A percentile compares a stretch with the other conserved stretches of the same genome.
phyloP scores from a whole-genome alignment of 2,888 invertebrate species.

The Pristionchus maxplancki region DNA sequence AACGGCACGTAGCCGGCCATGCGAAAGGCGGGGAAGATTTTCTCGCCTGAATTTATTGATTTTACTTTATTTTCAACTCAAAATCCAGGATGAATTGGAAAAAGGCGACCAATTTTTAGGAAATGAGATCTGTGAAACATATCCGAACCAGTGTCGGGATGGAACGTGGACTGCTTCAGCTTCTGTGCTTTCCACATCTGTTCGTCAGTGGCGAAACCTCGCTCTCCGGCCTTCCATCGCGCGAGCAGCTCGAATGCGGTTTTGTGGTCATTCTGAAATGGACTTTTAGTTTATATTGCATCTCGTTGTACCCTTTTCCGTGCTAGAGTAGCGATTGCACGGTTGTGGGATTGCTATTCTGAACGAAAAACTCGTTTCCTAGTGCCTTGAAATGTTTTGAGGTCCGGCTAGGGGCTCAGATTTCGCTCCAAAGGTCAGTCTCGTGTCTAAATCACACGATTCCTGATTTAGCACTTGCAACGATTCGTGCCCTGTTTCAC shows the following conservation, averaged over 20 bases:
- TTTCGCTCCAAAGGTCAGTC: neutral
- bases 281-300: neutral
- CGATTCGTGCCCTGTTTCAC: neutral
- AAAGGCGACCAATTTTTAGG: too few species aligned
- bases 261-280: conserved; percentile 77
- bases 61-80: conserved; percentile 59
- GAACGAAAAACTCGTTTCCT: neutral
- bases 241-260: conserved; percentile 78
- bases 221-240: conserved; percentile 68
- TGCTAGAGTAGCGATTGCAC: neutral
- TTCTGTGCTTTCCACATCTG: conserved; percentile 81
- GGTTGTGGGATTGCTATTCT: too few species aligned
- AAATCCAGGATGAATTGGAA: too few species aligned
- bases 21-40: conserved; percentile 80
- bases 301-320: too few species aligned
- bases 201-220: conserved; percentile 72
- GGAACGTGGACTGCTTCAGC: conserved; percentile 77
- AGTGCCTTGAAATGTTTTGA: neutral
- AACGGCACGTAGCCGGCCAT: conserved; percentile 81
- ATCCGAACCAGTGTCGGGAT: conserved; percentile 73
- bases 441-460: neutral
- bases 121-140: neutral
- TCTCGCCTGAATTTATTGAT: conserved; percentile 79
- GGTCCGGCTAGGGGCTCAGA: too few species aligned
- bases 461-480: neutral